Percentiles rank a stretch among this genome's conserved stretches.
Conservation (phyloP, 2,888 invertebrate genomes). For the Minunthozetes semirufus region DNA sequence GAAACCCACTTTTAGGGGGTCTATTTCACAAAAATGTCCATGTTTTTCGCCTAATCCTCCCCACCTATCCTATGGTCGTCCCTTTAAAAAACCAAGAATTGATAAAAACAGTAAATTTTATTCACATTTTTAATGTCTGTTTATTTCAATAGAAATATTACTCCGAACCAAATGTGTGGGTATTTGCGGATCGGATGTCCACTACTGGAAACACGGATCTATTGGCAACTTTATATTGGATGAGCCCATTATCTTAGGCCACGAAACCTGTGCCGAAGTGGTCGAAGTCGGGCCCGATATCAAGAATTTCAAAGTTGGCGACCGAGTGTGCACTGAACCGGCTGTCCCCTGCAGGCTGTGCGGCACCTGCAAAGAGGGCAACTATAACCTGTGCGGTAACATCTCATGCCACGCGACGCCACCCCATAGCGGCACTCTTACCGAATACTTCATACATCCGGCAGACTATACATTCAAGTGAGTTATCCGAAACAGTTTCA, state of each 20-base stretch:
- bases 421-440: constrained; percentile 53
- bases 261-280: constrained; percentile 66
- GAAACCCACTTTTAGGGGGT: too few species aligned
- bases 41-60: too few species aligned
- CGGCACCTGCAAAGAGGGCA: constrained; percentile 73
- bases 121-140: background rate
- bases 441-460: constrained; percentile 50
- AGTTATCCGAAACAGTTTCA: background rate
- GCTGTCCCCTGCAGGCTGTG: constrained; percentile 82
- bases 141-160: constrained; percentile 37
- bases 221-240: constrained; percentile 80
- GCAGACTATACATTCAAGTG: constrained; percentile 57
- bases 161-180: constrained; percentile 58
- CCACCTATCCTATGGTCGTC: too few species aligned
- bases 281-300: constrained; percentile 61
- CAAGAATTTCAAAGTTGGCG: constrained; percentile 56
- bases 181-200: constrained; percentile 92
- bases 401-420: constrained; percentile 52
- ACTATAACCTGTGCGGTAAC: constrained; percentile 75
- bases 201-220: constrained; percentile 73
- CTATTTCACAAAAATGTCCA: too few species aligned
- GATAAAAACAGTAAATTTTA: background rate
- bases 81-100: too few species aligned
- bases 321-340: constrained; percentile 89
- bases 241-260: constrained; percentile 88